A percentile compares a stretch with the other conserved stretches of the same genome.
These are phyloP conservation scores for Ptilodon capucinus DNA, from an alignment of 2,888 invertebrate genomes.

Conservation along the genomic window DNA sequence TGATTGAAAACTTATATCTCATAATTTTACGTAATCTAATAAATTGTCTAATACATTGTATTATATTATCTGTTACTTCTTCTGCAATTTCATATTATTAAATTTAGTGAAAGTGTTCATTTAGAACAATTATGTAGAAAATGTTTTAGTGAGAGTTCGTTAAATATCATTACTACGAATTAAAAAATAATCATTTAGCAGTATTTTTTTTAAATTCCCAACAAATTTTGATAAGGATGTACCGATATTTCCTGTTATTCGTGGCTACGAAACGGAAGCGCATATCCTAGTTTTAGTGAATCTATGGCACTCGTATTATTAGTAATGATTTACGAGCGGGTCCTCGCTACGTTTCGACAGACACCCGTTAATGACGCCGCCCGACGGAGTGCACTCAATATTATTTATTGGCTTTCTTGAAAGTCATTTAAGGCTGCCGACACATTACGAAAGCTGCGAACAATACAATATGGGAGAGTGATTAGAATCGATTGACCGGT, in stretches of 20 bases:
- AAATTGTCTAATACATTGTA: too few relatives aligned
- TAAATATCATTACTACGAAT: too few relatives aligned
- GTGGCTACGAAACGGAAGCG: neutral
- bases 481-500: too few relatives aligned
- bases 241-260: neutral
- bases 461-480: neutral
- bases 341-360: conserved; percentile 46
- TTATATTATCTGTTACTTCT: neutral
- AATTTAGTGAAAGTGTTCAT: too few relatives aligned
- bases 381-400: conserved; percentile 52
- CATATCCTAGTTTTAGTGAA: conserved; percentile 21
- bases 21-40: neutral
- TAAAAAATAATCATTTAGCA: too few relatives aligned
- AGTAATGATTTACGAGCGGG: conserved; percentile 60
- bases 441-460: conserved; percentile 7
- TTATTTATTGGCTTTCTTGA: conserved; percentile 54
- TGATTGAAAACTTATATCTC: neutral
- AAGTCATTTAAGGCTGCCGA: conserved; percentile 35
- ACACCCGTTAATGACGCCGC: conserved; percentile 53
- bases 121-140: too few relatives aligned
- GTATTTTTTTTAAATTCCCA: too few relatives aligned
- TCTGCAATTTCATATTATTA: neutral
- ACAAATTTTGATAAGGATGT: too few relatives aligned
- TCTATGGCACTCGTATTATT: conserved; percentile 40
- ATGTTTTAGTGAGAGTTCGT: too few relatives aligned